Evolutionary conservation across 2,113 vertebrate species (phyloP).

Genomic region (Brachyhypopomus occidentalis): DNA sequence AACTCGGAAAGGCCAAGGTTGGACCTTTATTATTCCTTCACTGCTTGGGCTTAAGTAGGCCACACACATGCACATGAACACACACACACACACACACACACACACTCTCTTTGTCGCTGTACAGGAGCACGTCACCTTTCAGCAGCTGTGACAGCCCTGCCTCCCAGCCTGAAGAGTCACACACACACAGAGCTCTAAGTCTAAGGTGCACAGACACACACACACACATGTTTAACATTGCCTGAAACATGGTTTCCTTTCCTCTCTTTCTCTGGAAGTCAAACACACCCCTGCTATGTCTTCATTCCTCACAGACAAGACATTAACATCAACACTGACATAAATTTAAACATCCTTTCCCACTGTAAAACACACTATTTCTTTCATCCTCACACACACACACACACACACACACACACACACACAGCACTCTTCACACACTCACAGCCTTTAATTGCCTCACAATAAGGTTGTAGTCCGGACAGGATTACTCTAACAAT

Average conservation of each 20-base stretch:
- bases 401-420: conserved; percentile 43
- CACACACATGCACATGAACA: conserved; percentile 38
- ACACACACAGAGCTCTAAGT: conserved; percentile 7
- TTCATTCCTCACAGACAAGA: not conserved
- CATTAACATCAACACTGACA: conserved; percentile 32
- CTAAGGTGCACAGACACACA: not conserved
- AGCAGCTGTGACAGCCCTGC: conserved; percentile 48
- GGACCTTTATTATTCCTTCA: conserved; percentile 54
- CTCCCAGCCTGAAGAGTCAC: conserved; percentile 33
- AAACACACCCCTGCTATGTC: conserved; percentile 20
- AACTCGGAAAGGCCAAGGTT: conserved; percentile 44
- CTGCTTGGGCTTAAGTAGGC: conserved; percentile 48
- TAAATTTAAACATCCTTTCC: conserved; percentile 18
- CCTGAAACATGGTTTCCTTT: conserved; percentile 7
- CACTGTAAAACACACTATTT: not conserved
- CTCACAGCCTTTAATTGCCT: conserved; percentile 53
- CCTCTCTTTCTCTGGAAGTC: conserved; percentile 15
- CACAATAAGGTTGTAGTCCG: conserved; percentile 57
- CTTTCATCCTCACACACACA: conserved; percentile 23
- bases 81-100: conserved; percentile 4
- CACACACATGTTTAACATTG: not conserved
- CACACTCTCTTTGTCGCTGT: conserved; percentile 27
- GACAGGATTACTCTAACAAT: conserved; percentile 55
- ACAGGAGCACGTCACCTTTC: conserved; percentile 45
- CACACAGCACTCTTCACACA: conserved; percentile 46